Conservation (phyloP, 2,797 vertebrate species). For the Pempheris klunzingeri region DNA sequence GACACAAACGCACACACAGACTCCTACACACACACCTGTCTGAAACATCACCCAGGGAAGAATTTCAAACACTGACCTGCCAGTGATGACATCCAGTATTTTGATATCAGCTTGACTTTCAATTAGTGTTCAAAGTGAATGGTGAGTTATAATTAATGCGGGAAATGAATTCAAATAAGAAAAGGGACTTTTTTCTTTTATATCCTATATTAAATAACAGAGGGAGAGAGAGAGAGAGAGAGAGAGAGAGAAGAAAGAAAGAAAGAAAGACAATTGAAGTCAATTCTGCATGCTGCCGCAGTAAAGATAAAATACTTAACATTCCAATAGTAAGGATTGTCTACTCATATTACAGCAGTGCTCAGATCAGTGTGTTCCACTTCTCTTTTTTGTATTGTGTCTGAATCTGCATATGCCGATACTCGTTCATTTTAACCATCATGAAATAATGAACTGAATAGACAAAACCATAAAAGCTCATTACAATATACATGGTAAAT, state of each 20-base stretch:
- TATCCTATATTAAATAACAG: conserved; percentile 41
- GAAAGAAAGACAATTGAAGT: conserved; percentile 32
- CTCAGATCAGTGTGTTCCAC: conserved; percentile 47
- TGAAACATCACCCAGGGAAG: conserved; percentile 26
- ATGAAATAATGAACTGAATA: not conserved
- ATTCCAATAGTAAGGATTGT: conserved; percentile 44
- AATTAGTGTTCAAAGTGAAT: conserved; percentile 60
- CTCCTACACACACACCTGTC: conserved; percentile 3
- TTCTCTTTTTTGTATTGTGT: conserved; percentile 19
- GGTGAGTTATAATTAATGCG: conserved; percentile 27
- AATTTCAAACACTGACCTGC: conserved; percentile 39
- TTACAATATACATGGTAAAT: not conserved
- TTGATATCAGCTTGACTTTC: conserved; percentile 59
- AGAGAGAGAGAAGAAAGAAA: conserved; percentile 2
- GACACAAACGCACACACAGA: conserved; percentile 22
- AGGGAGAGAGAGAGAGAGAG: not conserved
- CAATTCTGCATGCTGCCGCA: conserved; percentile 19
- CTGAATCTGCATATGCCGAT: not conserved
- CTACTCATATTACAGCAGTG: conserved; percentile 38
- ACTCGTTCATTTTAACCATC: not conserved
- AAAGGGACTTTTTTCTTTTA: conserved; percentile 39
- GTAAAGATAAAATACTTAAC: conserved; percentile 38
- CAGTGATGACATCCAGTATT: conserved; percentile 49
- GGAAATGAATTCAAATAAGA: conserved; percentile 53
- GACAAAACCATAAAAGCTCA: not conserved